Conservation (phyloP, 2,113 vertebrate species). For the Beaufortia kweichowensis region DNA sequence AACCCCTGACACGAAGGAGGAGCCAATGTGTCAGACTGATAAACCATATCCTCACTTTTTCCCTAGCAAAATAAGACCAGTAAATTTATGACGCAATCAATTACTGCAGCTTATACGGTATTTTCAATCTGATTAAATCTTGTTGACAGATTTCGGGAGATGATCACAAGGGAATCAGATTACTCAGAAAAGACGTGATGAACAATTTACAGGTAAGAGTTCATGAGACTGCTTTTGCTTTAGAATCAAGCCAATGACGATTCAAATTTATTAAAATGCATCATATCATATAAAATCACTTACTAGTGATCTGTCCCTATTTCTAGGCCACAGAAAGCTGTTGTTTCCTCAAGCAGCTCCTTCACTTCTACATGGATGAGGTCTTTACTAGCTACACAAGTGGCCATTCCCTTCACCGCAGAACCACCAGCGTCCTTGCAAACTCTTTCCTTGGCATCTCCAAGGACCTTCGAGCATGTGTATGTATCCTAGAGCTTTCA, state of each 20-base stretch:
- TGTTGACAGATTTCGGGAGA: constrained; percentile 65
- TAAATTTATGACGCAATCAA: not conserved
- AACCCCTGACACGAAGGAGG: not conserved
- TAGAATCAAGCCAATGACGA: not conserved
- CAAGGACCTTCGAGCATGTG: constrained; percentile 77
- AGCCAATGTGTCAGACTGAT: not conserved
- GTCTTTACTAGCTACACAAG: constrained; percentile 82
- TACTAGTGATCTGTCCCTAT: not conserved
- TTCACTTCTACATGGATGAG: constrained; percentile 85
- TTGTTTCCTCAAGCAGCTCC: constrained; percentile 80
- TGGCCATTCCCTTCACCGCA: constrained; percentile 60
- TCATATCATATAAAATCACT: not conserved
- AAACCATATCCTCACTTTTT: not conserved
- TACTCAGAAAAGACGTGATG: constrained; percentile 63
- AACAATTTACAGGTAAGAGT: constrained; percentile 65
- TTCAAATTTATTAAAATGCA: not conserved
- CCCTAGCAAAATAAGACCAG: not conserved
- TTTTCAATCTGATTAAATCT: constrained; percentile 14
- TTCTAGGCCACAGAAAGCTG: constrained; percentile 78
- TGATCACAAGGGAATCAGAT: constrained; percentile 59
- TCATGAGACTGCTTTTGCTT: not conserved
- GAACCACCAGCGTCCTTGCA: constrained; percentile 76
- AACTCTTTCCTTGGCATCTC: constrained; percentile 82
- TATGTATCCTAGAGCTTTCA: constrained; percentile 64
- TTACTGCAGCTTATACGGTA: too few relatives aligned